phyloP scores from a whole-genome alignment of 2,797 vertebrate species.

The Antennarius maculatus region DNA sequence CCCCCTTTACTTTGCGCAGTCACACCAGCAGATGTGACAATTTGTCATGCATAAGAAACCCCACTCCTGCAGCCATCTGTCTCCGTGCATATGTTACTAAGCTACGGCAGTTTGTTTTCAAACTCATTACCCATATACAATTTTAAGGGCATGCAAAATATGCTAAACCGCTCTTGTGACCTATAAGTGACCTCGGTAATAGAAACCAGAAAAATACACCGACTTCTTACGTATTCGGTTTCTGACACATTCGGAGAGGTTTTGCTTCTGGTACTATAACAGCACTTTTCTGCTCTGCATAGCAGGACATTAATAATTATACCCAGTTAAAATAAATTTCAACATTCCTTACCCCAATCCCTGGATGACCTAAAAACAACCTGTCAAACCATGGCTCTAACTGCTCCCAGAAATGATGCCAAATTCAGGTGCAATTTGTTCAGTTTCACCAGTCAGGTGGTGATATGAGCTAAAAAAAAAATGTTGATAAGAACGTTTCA shows the following conservation, averaged over 20 bases:
- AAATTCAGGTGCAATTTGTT: slow-evolving; percentile 18
- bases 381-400: slow-evolving; percentile 31
- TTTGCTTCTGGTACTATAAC: slow-evolving; percentile 49
- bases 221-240: slow-evolving; percentile 34
- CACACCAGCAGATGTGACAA: slow-evolving; percentile 71
- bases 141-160: slow-evolving; percentile 67
- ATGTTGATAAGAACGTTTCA: background rate
- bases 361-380: slow-evolving; percentile 43
- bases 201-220: slow-evolving; percentile 41
- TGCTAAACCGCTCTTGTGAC: slow-evolving; percentile 51
- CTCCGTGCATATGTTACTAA: slow-evolving; percentile 63
- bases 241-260: slow-evolving; percentile 38
- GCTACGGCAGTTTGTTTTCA: slow-evolving; percentile 64
- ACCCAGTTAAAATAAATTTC: slow-evolving; percentile 54
- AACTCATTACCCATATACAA: slow-evolving; percentile 50
- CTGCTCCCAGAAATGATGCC: slow-evolving; percentile 20
- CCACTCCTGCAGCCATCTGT: slow-evolving; percentile 78
- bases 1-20: slow-evolving; percentile 48
- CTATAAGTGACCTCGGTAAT: slow-evolving; percentile 60
- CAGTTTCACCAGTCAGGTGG: slow-evolving; percentile 18
- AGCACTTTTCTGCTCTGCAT: slow-evolving; percentile 54
- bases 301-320: slow-evolving; percentile 57
- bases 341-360: slow-evolving; percentile 41
- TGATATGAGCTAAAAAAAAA: background rate
- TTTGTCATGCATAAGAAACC: slow-evolving; percentile 78